Base-by-base conservation (phyloP, 2,797 vertebrate species). In the Enteromius afrohamiltoni region DNA sequence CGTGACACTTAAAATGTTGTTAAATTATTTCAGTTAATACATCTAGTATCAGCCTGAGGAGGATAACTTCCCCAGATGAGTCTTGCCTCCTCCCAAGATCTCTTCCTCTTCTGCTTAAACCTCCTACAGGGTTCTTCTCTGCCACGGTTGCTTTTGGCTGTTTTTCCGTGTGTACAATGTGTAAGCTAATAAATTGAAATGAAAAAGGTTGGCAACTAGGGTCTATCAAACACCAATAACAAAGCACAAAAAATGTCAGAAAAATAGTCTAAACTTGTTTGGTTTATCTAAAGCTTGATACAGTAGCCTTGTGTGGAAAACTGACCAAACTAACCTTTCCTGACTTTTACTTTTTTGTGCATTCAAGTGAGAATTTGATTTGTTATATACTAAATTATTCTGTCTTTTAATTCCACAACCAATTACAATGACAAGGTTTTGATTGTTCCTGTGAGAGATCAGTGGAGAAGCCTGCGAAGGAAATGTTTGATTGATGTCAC, bases 361-460 rank as follows among this genome's bases (percentile, higher is more conserved):
- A 51, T 31, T 16, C 7, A 64, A 31, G 21, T 49, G 62, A 80
- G 23, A 80, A 71, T 13, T 77, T 19, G 40, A 77, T 77, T 23
- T 40, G 21, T 58, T 58, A 51, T 14, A 14, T 37, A 40, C 34
- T 17, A 19, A 75, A 47, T 60, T 77, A 21, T 31, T 49, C 16
- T 79, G 19, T 75, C 40, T 67, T 79, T 37, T 74, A 60, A 68
- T 76, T 80, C 62, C 23, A 26, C 47, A 42, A 51, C 49, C 51
- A 69, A 76, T 76, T 85, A 77, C 19, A 7, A 62, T 58, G 34
- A 76, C 62, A 49, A 55, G 51, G 62, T 40, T 40, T 34, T 60
- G 80, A 58, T 37, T 34, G 21, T 49, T 80, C 69, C 51, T 49
- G 45, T 42, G 40, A 85, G 29, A 77, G 29, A 51, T 68, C 26